A percentile compares a stretch with the other conserved stretches of the same genome.
These are phyloP conservation scores for Penelope pileata DNA, from an alignment of 2,113 vertebrate genomes.

Conservation along the genomic window DNA sequence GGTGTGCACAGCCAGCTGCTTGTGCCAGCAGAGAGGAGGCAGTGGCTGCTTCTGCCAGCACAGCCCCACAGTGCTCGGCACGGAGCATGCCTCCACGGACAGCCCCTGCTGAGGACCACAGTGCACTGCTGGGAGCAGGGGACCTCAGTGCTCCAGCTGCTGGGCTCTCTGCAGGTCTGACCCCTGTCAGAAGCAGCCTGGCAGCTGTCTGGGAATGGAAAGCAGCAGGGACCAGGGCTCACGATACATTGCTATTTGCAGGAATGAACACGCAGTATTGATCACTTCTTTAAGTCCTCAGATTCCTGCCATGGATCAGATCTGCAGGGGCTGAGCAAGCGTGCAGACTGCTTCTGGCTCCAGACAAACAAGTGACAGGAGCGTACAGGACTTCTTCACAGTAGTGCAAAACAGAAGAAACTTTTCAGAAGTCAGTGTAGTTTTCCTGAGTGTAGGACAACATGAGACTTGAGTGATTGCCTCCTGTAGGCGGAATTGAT, in stretches of 20 bases:
- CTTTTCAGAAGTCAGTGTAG: background rate
- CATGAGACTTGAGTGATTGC: background rate
- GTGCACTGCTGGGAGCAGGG: background rate
- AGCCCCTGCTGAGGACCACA: background rate
- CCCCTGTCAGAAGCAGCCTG: background rate
- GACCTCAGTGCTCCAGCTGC: background rate
- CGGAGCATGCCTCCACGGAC: background rate
- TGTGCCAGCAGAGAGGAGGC: background rate
- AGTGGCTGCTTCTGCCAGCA: background rate
- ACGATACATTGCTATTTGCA: background rate
- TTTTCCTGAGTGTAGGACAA: background rate
- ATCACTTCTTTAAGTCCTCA: background rate
- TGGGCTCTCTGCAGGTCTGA: fast-evolving
- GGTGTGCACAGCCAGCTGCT: background rate
- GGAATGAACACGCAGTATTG: background rate
- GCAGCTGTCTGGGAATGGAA: background rate
- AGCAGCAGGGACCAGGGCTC: background rate
- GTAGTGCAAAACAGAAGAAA: background rate
- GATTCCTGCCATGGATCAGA: background rate
- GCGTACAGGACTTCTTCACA: background rate
- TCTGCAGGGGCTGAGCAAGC: background rate
- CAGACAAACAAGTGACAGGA: background rate
- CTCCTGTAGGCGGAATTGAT: background rate
- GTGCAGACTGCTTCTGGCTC: background rate
- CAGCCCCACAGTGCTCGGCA: fast-evolving